Percentiles rank a stretch among this genome's conserved stretches.
Conservation (phyloP, 2,888 invertebrate genomes). For the Hetaerina titia region DNA sequence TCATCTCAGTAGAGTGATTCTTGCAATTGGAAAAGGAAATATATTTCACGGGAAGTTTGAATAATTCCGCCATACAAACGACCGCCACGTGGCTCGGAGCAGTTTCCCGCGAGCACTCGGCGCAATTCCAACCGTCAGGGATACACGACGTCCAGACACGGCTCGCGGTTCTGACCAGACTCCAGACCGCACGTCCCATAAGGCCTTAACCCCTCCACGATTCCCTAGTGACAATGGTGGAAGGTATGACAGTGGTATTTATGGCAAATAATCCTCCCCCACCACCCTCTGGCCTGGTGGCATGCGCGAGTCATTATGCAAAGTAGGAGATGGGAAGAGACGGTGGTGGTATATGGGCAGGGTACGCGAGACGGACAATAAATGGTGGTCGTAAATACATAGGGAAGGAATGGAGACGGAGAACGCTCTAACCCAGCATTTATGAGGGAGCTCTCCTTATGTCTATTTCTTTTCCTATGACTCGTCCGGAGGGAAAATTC, state of each 20-base stretch:
- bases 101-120: not conserved
- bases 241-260: slow-evolving; percentile 35
- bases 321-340: not conserved
- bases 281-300: not conserved
- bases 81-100: not conserved
- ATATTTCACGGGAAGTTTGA: not conserved
- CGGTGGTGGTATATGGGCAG: not conserved
- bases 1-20: not conserved
- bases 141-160: not conserved
- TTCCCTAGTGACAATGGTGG: not conserved
- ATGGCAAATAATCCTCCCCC: slow-evolving; percentile 8
- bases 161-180: not conserved
- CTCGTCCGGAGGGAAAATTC: not conserved
- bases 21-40: not conserved
- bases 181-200: not conserved
- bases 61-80: not conserved
- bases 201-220: not conserved
- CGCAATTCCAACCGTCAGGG: not conserved
- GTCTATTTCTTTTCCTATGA: not conserved
- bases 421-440: not conserved
- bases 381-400: slow-evolving; percentile 8
- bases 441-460: not conserved
- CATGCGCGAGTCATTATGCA: slow-evolving; percentile 32
- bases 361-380: not conserved
- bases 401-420: not conserved